A percentile compares a stretch with the other conserved stretches of the same genome.
phyloP scores from a whole-genome alignment of 2,113 vertebrate species.

The Zosterops pallidus region DNA sequence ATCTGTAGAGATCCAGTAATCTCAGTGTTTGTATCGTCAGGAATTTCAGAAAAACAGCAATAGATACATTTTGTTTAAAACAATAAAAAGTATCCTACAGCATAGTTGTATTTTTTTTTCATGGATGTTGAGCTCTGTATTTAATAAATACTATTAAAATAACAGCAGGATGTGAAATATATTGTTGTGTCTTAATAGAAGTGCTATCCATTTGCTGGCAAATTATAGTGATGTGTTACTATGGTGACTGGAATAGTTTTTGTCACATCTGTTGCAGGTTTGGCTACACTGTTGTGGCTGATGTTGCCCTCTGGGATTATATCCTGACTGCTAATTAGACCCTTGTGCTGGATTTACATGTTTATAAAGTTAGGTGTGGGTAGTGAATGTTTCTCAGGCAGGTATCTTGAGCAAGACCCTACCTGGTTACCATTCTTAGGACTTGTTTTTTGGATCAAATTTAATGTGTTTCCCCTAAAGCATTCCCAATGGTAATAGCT shows the following conservation, averaged over 20 bases:
- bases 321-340: background rate
- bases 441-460: background rate
- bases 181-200: background rate
- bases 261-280: background rate
- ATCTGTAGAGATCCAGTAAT: background rate
- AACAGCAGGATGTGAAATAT: constrained; percentile 15
- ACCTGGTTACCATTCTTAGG: background rate
- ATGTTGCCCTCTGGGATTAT: background rate
- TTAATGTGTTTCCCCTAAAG: background rate
- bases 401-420: background rate
- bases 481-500: background rate
- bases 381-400: background rate
- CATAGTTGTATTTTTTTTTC: background rate
- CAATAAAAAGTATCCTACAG: background rate
- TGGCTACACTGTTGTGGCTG: background rate
- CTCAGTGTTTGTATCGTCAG: background rate
- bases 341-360: background rate
- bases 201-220: background rate
- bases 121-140: background rate
- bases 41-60: background rate
- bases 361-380: background rate
- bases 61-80: background rate
- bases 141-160: constrained; percentile 43
- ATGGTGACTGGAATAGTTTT: background rate
- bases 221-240: background rate